Percentiles rank a stretch among this genome's conserved stretches.
Conservation (phyloP, 2,113 vertebrate genomes). For the Carettochelys insculpta region DNA sequence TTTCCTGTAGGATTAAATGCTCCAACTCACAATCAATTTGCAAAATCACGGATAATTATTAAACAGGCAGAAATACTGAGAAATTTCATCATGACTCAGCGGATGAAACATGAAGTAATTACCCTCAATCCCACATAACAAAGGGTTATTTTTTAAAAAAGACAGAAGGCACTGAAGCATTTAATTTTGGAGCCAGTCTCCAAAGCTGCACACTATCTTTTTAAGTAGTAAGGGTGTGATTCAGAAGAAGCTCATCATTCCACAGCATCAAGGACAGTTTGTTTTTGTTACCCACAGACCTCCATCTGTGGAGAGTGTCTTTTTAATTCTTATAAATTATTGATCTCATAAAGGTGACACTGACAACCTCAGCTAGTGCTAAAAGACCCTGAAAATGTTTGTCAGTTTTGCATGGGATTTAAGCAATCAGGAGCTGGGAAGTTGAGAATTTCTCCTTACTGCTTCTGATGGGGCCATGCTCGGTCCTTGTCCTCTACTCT, state of each 20-base stretch:
- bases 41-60: not conserved
- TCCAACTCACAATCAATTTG: not conserved
- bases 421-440: not conserved
- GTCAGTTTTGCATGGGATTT: not conserved
- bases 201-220: too few species aligned
- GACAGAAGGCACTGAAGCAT: not conserved
- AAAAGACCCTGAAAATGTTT: not conserved
- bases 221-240: not conserved
- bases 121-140: not conserved
- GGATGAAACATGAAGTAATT: not conserved
- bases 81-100: not conserved
- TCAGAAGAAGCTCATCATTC: too few species aligned
- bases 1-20: not conserved
- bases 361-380: not conserved
- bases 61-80: not conserved
- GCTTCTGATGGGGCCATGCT: not conserved
- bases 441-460: not conserved
- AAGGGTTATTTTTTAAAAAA: conserved; percentile 16
- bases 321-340: not conserved
- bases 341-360: not conserved
- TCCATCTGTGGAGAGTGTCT: not conserved
- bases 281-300: not conserved
- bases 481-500: too few species aligned
- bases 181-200: not conserved
- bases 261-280: not conserved